These are phyloP conservation scores for Dendroctonus ponderosae DNA, from an alignment of 1,140 invertebrate genomes.

Conservation along the genomic window DNA sequence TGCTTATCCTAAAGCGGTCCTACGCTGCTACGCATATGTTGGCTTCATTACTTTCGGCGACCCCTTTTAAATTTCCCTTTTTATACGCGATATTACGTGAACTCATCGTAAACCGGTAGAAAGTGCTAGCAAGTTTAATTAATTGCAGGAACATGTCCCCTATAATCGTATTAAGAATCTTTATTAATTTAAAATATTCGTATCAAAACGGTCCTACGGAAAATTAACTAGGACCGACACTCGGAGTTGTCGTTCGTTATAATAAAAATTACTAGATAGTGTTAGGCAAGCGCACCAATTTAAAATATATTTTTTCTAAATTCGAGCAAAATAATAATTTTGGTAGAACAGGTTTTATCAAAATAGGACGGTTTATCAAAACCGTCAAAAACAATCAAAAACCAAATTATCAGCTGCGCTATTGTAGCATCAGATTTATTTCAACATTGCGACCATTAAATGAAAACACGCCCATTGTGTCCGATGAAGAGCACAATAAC, in stretches of 20 bases:
- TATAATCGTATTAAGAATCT: no score
- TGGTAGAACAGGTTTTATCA: no score
- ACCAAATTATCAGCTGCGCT: no score
- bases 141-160: no score
- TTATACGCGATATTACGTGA: neutral
- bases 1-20: slow-evolving; percentile 14
- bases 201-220: no score
- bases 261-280: no score
- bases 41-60: slow-evolving; percentile 19
- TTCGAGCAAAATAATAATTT: no score
- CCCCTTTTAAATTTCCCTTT: slow-evolving; percentile 3
- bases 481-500: slow-evolving; percentile 3
- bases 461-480: neutral
- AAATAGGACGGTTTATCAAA: neutral
- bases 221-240: no score
- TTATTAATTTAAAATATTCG: no score
- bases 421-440: neutral
- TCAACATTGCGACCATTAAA: neutral
- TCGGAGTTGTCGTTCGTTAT: no score
- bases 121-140: neutral
- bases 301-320: no score
- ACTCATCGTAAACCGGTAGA: neutral
- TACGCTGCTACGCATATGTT: slow-evolving; percentile 31
- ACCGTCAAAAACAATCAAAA: neutral
- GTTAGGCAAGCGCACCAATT: no score